phyloP scores from a whole-genome alignment of 2,888 invertebrate species.

The Thecophora atra region DNA sequence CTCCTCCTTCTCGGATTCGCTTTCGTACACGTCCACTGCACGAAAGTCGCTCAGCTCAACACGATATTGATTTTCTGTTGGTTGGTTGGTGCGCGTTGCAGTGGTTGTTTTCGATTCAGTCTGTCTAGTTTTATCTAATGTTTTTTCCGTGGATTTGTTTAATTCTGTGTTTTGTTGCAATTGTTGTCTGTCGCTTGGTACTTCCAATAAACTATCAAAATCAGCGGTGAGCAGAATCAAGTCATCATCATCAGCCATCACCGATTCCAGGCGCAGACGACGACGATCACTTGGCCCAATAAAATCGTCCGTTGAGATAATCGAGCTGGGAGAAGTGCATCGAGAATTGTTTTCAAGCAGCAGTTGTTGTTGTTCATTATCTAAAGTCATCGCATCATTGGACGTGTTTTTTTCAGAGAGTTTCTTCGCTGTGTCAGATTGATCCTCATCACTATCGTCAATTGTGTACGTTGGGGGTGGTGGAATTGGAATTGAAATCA shows the following conservation, averaged over 20 bases:
- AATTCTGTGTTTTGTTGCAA: neutral
- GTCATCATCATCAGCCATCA: conserved; percentile 59
- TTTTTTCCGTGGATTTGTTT: neutral
- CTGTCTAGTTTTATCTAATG: conserved; percentile 45
- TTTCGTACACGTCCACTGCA: conserved; percentile 70
- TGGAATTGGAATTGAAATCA: conserved; percentile 57
- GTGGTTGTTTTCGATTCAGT: neutral
- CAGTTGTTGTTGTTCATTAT: neutral
- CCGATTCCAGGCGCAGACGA: conserved; percentile 52
- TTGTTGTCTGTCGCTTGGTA: neutral
- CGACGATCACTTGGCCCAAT: conserved; percentile 61
- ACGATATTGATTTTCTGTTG: conserved; percentile 54
- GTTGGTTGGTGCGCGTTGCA: conserved; percentile 37
- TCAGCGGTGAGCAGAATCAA: conserved; percentile 54
- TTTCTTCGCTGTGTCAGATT: conserved; percentile 13
- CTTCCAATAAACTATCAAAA: conserved; percentile 49
- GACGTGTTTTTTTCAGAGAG: neutral
- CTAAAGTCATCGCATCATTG: neutral
- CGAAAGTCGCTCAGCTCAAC: conserved; percentile 66
- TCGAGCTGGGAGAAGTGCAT: conserved; percentile 60
- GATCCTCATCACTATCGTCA: conserved; percentile 58
- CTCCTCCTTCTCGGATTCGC: conserved; percentile 68
- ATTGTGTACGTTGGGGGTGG: conserved; percentile 57
- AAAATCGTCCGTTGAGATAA: conserved; percentile 63
- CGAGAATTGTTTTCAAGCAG: conserved; percentile 44